Percentiles rank a stretch among this genome's conserved stretches.
phyloP scores from a whole-genome alignment of 2,113 vertebrate genomes.

The Dicrurus megarhynchus region DNA sequence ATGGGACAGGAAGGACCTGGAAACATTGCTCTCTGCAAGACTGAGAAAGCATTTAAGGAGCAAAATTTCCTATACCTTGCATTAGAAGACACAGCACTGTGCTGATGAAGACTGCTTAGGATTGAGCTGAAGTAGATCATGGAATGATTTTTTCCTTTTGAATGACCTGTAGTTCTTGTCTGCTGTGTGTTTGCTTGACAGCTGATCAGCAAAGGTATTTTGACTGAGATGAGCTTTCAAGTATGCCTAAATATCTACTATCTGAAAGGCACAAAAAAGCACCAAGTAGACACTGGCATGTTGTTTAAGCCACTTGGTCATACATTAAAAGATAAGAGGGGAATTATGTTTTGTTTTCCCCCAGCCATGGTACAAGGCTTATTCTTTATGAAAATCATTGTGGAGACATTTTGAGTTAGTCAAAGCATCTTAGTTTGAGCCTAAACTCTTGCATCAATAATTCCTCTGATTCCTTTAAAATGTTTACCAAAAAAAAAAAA shows the following conservation, averaged over 20 bases:
- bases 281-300: not conserved
- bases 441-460: not conserved
- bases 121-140: not conserved
- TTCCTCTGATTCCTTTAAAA: not conserved
- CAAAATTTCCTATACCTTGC: not conserved
- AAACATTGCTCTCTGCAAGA: not conserved
- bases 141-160: not conserved
- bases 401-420: not conserved
- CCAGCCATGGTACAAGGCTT: not conserved
- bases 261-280: not conserved
- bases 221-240: not conserved
- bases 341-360: not conserved
- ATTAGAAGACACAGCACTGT: not conserved
- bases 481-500: not conserved
- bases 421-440: not conserved
- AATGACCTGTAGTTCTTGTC: not conserved
- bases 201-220: not conserved
- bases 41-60: not conserved
- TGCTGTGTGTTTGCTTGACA: not conserved
- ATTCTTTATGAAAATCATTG: not conserved
- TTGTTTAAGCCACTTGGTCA: not conserved
- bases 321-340: not conserved
- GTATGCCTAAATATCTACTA: not conserved
- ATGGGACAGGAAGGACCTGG: not conserved
- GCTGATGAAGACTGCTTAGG: not conserved